These are phyloP conservation scores for Dione vanillae DNA, from an alignment of 2,888 invertebrate species.

Conservation along the genomic window DNA sequence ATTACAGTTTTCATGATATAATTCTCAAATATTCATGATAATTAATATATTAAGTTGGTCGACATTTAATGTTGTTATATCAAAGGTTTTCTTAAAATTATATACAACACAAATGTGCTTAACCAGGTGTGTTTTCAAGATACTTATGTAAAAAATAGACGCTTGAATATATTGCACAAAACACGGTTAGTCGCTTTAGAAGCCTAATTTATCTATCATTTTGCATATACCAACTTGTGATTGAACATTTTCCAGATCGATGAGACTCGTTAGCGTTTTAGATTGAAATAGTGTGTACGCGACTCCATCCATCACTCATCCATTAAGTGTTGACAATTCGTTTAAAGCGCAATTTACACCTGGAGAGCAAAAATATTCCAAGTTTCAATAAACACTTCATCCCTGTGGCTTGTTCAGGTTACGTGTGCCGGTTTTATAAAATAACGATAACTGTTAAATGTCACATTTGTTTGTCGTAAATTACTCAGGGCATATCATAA, in stretches of 20 bases:
- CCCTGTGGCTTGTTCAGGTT: slow-evolving; percentile 20
- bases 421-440: slow-evolving; percentile 3
- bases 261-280: slow-evolving; percentile 52
- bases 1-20: too few relatives aligned
- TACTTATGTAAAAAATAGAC: too few relatives aligned
- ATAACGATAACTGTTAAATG: slow-evolving; percentile 4
- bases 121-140: too few relatives aligned
- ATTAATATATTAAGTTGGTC: too few relatives aligned
- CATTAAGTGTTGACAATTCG: slow-evolving; percentile 53
- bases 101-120: too few relatives aligned
- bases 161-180: not conserved
- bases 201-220: slow-evolving; percentile 18
- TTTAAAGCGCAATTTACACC: slow-evolving; percentile 53
- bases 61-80: too few relatives aligned
- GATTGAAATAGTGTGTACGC: slow-evolving; percentile 51
- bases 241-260: slow-evolving; percentile 47
- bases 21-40: too few relatives aligned
- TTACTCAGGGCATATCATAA: too few relatives aligned
- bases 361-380: slow-evolving; percentile 45
- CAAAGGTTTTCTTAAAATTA: too few relatives aligned
- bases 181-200: slow-evolving; percentile 15
- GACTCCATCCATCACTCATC: slow-evolving; percentile 54
- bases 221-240: slow-evolving; percentile 21
- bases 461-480: slow-evolving; percentile 2
- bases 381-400: slow-evolving; percentile 43